Conservation (phyloP, 2,113 vertebrate genomes). For the Sinocyclocheilus maitianheensis region DNA sequence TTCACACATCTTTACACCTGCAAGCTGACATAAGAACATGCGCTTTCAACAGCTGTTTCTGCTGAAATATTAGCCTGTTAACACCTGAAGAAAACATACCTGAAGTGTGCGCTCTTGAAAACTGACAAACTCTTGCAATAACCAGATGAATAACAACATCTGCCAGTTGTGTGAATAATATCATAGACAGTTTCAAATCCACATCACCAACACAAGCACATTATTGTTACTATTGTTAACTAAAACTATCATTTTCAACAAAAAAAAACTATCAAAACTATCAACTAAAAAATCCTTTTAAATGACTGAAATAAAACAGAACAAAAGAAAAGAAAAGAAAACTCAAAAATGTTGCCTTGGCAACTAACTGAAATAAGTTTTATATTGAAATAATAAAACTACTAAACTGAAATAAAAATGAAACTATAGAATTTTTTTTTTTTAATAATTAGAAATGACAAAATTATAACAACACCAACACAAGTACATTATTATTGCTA, state of each 20-base stretch:
- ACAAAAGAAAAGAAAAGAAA: no score
- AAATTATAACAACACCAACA: no score
- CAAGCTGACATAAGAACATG: not conserved
- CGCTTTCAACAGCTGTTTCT: constrained; percentile 9
- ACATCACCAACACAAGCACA: not conserved
- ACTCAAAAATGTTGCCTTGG: no score
- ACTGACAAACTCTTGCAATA: not conserved
- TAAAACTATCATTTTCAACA: no score
- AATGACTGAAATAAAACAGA: no score
- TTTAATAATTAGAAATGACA: no score
- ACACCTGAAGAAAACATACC: constrained; percentile 47
- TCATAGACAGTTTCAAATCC: not conserved
- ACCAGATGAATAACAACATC: not conserved
- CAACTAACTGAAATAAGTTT: no score
- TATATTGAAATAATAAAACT: not conserved
- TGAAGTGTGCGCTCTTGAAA: constrained; percentile 3
- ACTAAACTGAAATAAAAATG: no score
- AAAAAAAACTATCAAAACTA: no score
- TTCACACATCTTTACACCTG: not conserved
- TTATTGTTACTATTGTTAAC: no score
- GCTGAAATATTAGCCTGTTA: constrained; percentile 51
- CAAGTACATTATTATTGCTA: not conserved
- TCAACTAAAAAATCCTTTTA: no score
- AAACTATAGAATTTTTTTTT: not conserved
- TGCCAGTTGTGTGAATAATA: no score